Base-by-base conservation (phyloP, 2,113 vertebrate genomes). In the Prunella fulvescens region DNA sequence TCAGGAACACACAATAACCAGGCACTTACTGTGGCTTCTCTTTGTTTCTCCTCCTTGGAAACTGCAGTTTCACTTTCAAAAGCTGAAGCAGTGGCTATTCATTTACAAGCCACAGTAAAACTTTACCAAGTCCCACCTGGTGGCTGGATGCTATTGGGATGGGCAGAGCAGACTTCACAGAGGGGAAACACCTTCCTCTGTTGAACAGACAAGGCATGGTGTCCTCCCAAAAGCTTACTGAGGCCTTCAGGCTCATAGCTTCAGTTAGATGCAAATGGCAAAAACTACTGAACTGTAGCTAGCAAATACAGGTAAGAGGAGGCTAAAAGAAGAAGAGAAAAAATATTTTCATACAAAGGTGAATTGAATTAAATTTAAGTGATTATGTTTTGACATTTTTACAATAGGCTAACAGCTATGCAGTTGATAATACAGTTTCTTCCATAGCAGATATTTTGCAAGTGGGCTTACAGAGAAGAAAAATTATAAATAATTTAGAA, bases 51-150 rank as follows among this genome's bases (percentile, higher is more conserved):
- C 67, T 42, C 64, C 56, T 44, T 80, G 60, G 50, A 77, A 92
- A 86, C 5, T 14, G 45, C 19, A 40, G 25, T 73, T 95, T 88
- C 37, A 48, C 54, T 92, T 81, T 83, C 83, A 86, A 77, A 83
- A 92, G 76, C 40, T 72, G 45, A 81, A 83, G 73, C 28, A 86
- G 60, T 2, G 2, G 40, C 45, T 83, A 8, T 57, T 88, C 12
- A 47, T 72, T 90, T 88, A 88, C 83, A 81, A 65, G 60, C 1
- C 2, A 29, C 9, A 66, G 69, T 70, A 93, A 83, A 88, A 92
- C 42, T 65, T 77, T 19, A 86, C 15, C 1, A 26, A 73, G 80
- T 53, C 77, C 50, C 72, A 81, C 64, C 67, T 45, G 28, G 28
- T 80, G 50, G 25, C 12, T 42, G 39, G 33, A 44, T 81, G 65